phyloP scores from a whole-genome alignment of 2,797 vertebrate species.

The Dicrostonyx torquatus region DNA sequence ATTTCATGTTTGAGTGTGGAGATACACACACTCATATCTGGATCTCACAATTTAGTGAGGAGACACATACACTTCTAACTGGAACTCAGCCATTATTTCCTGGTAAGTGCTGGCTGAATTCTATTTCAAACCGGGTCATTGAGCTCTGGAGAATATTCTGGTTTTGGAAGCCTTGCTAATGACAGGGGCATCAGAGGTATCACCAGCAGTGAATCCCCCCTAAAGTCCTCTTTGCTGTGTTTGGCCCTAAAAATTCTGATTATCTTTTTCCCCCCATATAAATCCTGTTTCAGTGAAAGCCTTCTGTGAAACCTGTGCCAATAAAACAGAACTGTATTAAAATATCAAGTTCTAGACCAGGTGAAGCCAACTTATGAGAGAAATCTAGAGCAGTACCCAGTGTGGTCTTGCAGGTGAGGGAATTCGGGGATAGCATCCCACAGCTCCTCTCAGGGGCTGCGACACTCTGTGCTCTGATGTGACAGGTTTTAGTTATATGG shows the following conservation, averaged over 20 bases:
- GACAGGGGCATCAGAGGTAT: fast-evolving
- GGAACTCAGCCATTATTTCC: neutral
- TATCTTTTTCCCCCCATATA: neutral
- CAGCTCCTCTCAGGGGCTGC: neutral
- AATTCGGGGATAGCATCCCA: fast-evolving
- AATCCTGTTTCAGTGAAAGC: neutral
- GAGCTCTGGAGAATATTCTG: neutral
- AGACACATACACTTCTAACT: neutral
- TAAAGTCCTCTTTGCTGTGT: neutral
- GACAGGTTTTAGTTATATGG: neutral
- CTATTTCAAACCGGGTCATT: neutral
- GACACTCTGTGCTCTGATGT: neutral
- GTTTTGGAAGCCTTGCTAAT: neutral
- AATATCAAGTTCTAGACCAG: neutral
- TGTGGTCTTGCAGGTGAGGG: too few species aligned
- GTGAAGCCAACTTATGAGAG: neutral
- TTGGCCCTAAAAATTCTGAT: neutral
- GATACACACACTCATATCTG: too few species aligned
- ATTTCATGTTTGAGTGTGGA: too few species aligned
- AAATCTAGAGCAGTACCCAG: fast-evolving
- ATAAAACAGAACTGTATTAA: neutral
- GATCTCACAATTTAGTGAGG: too few species aligned
- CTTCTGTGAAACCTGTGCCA: neutral
- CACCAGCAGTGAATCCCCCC: too few species aligned
- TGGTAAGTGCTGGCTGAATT: neutral